Conservation (phyloP, 1,140 invertebrate genomes). For the Papilio polyxenes region DNA sequence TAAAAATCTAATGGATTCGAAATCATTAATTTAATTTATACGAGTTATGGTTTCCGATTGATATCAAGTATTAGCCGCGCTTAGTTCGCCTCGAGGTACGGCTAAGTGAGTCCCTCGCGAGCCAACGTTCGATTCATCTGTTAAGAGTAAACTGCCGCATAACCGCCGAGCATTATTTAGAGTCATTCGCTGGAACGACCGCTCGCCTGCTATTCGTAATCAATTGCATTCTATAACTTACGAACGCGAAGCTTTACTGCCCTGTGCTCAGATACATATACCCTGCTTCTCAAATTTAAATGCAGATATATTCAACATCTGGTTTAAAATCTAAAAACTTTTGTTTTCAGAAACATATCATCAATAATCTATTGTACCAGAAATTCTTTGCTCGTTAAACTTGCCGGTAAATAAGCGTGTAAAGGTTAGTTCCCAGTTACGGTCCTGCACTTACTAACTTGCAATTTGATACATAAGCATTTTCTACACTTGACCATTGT, state of each 20-base stretch:
- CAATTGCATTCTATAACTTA: slow-evolving; percentile 34
- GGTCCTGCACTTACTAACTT: neutral
- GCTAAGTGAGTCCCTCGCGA: slow-evolving; percentile 43
- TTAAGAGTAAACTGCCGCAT: slow-evolving; percentile 35
- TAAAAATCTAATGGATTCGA: slow-evolving; percentile 36
- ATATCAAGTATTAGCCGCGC: slow-evolving; percentile 28
- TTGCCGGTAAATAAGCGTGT: slow-evolving; percentile 27
- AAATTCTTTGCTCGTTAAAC: slow-evolving; percentile 6
- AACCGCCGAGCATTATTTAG: slow-evolving; percentile 36
- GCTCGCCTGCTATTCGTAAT: slow-evolving; percentile 33
- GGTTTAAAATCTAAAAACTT: neutral
- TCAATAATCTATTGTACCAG: slow-evolving; percentile 11
- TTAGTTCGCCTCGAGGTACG: slow-evolving; percentile 43
- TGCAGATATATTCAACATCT: neutral
- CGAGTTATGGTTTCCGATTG: slow-evolving; percentile 3
- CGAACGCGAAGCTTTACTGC: slow-evolving; percentile 31
- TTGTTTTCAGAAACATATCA: neutral
- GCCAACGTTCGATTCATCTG: slow-evolving; percentile 32
- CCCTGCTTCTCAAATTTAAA: neutral
- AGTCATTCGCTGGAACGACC: slow-evolving; percentile 37
- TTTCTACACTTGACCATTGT: neutral
- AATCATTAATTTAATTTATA: slow-evolving; percentile 18
- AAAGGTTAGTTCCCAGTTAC: slow-evolving; percentile 8
- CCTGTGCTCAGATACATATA: neutral
- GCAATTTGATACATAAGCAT: slow-evolving; percentile 17